Evolutionary conservation across 2,888 invertebrate species (phyloP).

Genomic region (Conomelus anceps): DNA sequence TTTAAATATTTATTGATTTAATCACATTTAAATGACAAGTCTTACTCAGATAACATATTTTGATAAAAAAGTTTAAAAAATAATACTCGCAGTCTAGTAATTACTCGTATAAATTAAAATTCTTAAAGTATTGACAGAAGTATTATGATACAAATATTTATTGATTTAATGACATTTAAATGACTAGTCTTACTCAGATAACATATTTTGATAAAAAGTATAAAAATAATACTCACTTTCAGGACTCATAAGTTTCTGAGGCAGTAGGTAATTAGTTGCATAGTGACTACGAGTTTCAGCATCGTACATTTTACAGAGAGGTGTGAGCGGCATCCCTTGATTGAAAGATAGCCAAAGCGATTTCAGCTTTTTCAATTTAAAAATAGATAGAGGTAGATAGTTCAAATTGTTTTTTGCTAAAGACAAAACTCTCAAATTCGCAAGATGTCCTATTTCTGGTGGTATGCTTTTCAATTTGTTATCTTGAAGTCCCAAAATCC

Average conservation of each 20-base stretch:
- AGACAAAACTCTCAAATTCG: constrained; percentile 76
- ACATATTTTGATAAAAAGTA: too few species aligned
- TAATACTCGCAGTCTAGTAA: too few species aligned
- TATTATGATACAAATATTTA: too few species aligned
- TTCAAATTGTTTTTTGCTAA: constrained; percentile 78
- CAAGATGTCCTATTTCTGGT: constrained; percentile 82
- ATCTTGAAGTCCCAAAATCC: constrained; percentile 74
- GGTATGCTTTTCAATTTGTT: constrained; percentile 78
- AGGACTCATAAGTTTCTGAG: constrained; percentile 50
- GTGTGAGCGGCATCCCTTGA: constrained; percentile 87
- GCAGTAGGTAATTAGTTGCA: constrained; percentile 86
- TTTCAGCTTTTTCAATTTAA: constrained; percentile 71
- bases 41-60: too few species aligned
- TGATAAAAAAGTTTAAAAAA: too few species aligned
- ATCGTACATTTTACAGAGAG: constrained; percentile 81
- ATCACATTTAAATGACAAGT: too few species aligned
- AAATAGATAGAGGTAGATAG: constrained; percentile 78
- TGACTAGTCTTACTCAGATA: too few species aligned
- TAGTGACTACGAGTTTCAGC: constrained; percentile 71
- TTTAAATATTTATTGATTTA: too few species aligned
- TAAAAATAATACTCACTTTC: constrained; percentile 3
- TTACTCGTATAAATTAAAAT: too few species aligned
- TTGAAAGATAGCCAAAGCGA: constrained; percentile 93
- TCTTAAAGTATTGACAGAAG: too few species aligned
- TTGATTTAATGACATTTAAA: too few species aligned